phyloP scores from a whole-genome alignment of 2,888 invertebrate genomes.

The Agriopis marginaria region DNA sequence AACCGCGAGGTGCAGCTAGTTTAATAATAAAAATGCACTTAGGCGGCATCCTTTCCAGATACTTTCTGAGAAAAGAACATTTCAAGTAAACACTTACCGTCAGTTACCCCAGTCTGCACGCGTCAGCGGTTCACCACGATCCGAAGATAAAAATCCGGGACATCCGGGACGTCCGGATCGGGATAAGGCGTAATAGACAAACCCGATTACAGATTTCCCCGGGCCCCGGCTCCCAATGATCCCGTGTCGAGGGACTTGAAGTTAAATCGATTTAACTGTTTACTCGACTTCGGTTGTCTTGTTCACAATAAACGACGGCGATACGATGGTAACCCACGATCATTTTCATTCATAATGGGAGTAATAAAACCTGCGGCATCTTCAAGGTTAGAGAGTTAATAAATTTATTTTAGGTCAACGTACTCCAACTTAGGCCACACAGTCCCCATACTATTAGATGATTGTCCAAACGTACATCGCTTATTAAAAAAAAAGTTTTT shows the following conservation, averaged over 20 bases:
- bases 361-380: no score
- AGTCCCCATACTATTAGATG: no score
- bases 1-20: no score
- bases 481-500: no score
- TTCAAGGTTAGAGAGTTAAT: no score
- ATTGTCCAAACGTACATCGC: no score
- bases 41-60: not conserved
- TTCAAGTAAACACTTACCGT: not conserved
- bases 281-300: constrained; percentile 29
- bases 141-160: constrained; percentile 61
- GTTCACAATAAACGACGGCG: constrained; percentile 3
- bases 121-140: constrained; percentile 59
- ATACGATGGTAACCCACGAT: no score
- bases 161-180: constrained; percentile 50
- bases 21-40: not conserved
- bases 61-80: not conserved
- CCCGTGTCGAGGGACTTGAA: constrained; percentile 56
- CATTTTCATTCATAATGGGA: no score
- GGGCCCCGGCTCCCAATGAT: constrained; percentile 69
- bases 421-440: no score
- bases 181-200: constrained; percentile 74
- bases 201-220: constrained; percentile 79
- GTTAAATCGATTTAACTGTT: constrained; percentile 46
- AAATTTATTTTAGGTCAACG: no score
- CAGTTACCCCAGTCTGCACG: constrained; percentile 22